Evolutionary conservation across 2,888 invertebrate genomes (phyloP).

Genomic region (Tenthredo mesomela): DNA sequence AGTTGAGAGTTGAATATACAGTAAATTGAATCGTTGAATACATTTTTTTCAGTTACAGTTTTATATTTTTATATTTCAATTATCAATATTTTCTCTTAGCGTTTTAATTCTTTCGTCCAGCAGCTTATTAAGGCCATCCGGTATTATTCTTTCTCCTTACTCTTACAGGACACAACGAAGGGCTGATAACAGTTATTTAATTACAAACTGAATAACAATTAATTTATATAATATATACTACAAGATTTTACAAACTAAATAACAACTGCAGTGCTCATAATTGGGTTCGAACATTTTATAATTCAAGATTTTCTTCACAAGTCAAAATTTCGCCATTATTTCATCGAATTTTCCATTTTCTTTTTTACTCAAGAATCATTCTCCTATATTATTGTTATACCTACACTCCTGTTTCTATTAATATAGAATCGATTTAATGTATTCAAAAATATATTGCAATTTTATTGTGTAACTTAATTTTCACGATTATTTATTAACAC

Average conservation of each 20-base stretch:
- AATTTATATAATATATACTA: constrained; percentile 16
- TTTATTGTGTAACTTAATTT: constrained; percentile 16
- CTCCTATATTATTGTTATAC: background rate
- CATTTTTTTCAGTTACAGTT: background rate
- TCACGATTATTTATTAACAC: background rate
- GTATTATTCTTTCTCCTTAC: background rate
- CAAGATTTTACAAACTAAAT: constrained; percentile 57
- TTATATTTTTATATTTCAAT: background rate
- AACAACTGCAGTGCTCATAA: constrained; percentile 53
- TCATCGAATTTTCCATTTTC: background rate
- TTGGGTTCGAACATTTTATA: constrained; percentile 16
- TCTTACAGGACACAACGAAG: background rate
- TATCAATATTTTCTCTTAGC: background rate
- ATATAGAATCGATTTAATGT: background rate
- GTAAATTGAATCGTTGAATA: no score
- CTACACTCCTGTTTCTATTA: background rate
- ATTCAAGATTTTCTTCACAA: background rate
- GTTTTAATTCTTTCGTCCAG: background rate
- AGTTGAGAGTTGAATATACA: no score
- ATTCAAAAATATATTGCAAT: background rate
- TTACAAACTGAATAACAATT: constrained; percentile 56
- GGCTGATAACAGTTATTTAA: constrained; percentile 52
- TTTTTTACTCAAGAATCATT: background rate
- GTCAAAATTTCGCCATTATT: background rate
- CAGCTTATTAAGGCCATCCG: no score